Conservation (phyloP, 2,113 vertebrate genomes). For the Alexandromys fortis region DNA sequence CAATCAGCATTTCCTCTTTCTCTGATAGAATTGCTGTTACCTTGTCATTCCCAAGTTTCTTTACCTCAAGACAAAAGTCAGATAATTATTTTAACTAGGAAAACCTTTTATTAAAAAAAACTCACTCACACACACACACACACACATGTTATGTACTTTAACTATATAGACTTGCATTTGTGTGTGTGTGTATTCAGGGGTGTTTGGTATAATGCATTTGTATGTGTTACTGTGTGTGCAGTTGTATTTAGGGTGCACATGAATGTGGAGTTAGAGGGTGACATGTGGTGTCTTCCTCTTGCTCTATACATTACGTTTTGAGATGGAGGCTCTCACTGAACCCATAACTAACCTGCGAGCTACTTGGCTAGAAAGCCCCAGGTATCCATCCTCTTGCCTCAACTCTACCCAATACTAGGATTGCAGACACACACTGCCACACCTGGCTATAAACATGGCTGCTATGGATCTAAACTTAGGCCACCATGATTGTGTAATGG, state of each 20-base stretch:
- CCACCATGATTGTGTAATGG: neutral
- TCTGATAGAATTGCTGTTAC: constrained; percentile 61
- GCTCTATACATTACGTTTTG: neutral
- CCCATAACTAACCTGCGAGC: neutral
- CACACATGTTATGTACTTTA: neutral
- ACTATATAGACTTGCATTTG: neutral
- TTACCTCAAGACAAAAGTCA: constrained; percentile 53
- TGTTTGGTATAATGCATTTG: neutral
- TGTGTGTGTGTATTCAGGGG: neutral
- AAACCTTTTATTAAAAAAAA: neutral
- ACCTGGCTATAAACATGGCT: neutral
- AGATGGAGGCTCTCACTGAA: neutral
- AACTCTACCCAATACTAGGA: neutral
- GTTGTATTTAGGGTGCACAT: neutral
- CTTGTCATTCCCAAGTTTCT: constrained; percentile 54
- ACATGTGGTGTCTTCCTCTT: neutral
- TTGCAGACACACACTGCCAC: neutral
- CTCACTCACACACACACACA: neutral
- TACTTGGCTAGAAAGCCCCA: neutral
- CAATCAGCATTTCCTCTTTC: constrained; percentile 30
- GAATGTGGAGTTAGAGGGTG: neutral
- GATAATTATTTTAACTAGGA: constrained; percentile 45
- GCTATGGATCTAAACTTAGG: neutral
- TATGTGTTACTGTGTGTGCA: neutral
- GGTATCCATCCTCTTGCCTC: neutral